A percentile compares a stretch with the other conserved stretches of the same genome.
phyloP scores from a whole-genome alignment of 1,140 invertebrate species.

The Scaptomyza graminum region DNA sequence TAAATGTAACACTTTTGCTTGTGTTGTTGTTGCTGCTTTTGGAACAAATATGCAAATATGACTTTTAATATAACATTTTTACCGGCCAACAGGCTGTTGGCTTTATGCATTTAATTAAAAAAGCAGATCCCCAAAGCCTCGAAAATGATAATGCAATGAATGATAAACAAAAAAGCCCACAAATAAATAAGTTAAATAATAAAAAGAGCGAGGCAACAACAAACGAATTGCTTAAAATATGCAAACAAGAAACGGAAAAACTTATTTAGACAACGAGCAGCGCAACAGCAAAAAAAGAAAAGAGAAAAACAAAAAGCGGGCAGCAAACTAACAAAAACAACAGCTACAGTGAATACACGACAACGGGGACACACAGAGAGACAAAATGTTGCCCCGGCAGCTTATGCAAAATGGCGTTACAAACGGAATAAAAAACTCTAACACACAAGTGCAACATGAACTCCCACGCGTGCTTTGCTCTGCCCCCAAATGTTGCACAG shows the following conservation, averaged over 20 bases:
- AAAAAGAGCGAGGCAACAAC: constrained; percentile 6
- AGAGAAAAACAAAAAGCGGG: no score
- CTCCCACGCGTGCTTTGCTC: constrained; percentile 42
- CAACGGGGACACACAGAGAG: constrained; percentile 19
- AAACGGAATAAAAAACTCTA: constrained; percentile 41
- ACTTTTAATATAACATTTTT: constrained; percentile 73
- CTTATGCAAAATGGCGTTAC: constrained; percentile 78
- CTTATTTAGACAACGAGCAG: constrained; percentile 71
- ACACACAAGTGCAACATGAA: constrained; percentile 28
- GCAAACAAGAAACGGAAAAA: constrained; percentile 80
- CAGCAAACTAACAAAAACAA: constrained; percentile 25
- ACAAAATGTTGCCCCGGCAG: constrained; percentile 69
- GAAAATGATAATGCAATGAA: constrained; percentile 53
- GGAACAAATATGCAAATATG: constrained; percentile 50
- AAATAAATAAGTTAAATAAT: constrained; percentile 57
- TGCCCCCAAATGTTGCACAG: constrained; percentile 34
- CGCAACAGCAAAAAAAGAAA: constrained; percentile 43
- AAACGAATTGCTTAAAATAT: constrained; percentile 65
- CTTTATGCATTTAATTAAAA: constrained; percentile 79
- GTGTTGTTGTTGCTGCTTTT: constrained; percentile 35
- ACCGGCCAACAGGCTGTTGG: constrained; percentile 46
- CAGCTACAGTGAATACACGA: constrained; percentile 22
- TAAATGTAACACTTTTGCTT: constrained; percentile 46
- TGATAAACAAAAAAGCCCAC: constrained; percentile 27
- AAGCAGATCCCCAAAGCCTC: constrained; percentile 41